Conservation (phyloP, 2,888 invertebrate genomes). For the Nasonia oneida region DNA sequence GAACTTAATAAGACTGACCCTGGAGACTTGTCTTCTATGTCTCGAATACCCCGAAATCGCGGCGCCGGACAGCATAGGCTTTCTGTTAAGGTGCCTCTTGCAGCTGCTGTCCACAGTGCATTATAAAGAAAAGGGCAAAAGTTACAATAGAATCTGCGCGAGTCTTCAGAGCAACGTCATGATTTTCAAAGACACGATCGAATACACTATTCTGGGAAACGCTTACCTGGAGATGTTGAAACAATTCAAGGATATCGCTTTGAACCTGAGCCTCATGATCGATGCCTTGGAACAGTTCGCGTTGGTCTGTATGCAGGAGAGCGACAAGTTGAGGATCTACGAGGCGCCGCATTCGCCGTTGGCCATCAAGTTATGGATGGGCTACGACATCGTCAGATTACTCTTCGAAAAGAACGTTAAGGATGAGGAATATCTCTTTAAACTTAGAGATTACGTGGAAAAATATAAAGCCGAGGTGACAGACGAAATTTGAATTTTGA, state of each 20-base stretch:
- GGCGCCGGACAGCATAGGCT: constrained; percentile 66
- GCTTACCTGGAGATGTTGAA: constrained; percentile 25
- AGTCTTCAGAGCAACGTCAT: background rate
- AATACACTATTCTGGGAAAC: constrained; percentile 27
- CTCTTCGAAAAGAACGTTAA: background rate
- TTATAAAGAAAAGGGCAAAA: constrained; percentile 36
- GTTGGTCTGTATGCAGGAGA: constrained; percentile 55
- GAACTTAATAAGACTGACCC: constrained; percentile 67
- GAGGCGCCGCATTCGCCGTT: constrained; percentile 5
- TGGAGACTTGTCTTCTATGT: constrained; percentile 69
- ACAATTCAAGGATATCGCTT: background rate
- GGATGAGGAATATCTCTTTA: constrained; percentile 43
- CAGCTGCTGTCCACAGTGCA: constrained; percentile 56
- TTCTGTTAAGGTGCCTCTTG: constrained; percentile 67
- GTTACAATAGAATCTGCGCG: background rate
- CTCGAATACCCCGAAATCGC: constrained; percentile 68
- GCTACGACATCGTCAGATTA: constrained; percentile 12
- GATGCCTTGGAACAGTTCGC: constrained; percentile 31
- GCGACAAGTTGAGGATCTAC: constrained; percentile 55
- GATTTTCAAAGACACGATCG: constrained; percentile 22
- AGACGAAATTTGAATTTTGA: background rate
- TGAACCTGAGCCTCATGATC: background rate
- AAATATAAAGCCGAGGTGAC: background rate
- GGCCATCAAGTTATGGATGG: constrained; percentile 40
- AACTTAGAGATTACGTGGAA: constrained; percentile 58